Percentiles rank a stretch among this genome's conserved stretches.
Conservation (phyloP, 2,113 vertebrate genomes). For the Columba livia region DNA sequence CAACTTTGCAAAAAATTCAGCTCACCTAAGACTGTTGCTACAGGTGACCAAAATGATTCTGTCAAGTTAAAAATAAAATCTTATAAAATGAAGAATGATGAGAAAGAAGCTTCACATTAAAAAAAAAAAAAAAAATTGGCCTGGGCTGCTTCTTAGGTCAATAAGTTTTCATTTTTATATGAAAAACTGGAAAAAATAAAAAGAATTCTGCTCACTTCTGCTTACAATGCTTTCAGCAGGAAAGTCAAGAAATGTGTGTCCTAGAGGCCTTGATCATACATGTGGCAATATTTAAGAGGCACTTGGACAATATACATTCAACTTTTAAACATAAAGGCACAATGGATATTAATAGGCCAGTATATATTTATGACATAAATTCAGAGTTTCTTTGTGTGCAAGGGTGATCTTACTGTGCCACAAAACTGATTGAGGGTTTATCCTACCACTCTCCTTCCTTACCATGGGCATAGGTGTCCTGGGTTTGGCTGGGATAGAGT, state of each 20-base stretch:
- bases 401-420: neutral
- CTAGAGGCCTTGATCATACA: neutral
- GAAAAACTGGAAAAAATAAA: neutral
- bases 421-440: neutral
- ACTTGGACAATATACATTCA: neutral
- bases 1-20: neutral
- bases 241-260: neutral
- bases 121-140: neutral
- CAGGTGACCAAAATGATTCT: neutral
- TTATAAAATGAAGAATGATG: neutral
- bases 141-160: neutral
- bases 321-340: neutral
- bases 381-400: neutral
- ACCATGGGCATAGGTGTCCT: neutral
- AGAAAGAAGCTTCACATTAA: neutral
- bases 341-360: neutral
- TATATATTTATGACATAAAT: neutral
- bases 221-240: neutral
- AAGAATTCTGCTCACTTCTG: neutral
- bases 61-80: neutral
- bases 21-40: neutral
- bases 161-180: neutral
- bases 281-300: neutral
- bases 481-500: no score
- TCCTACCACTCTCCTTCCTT: neutral